Evolutionary conservation across 1,140 invertebrate genomes (phyloP), one percentile per base, ranked within the genome.

Genomic region (Brachionus rubens): DNA sequence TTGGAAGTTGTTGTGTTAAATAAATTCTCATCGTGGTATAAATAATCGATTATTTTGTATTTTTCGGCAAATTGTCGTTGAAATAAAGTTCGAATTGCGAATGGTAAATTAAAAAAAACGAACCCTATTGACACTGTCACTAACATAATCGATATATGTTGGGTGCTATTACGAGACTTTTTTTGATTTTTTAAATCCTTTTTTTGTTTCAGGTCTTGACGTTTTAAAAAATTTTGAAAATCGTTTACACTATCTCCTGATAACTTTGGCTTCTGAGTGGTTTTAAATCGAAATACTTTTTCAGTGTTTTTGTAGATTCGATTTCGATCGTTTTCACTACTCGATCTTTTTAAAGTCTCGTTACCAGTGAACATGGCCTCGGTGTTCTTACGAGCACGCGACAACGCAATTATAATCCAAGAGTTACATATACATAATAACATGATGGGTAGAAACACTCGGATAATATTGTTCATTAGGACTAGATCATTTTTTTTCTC

Each of bases 91-190:
- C 68, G 10, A 12, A 72, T 50, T 3, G 68, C 68, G 41, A 72
- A 72, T 24, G 68, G 68, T 54, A 72, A 41, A 50, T 72, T 72
- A 40, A 47, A 54, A 28, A 72, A 41, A 24, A 72, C 46, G n/a
- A 72, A 72, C 2, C 68, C 43, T 21, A 72, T 16, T 2, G 68
- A 72, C 14, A 72, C 36, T 3, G 68, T 30, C 19, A 72, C 10
- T 21, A 72, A 19, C 68, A 72, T 72, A 21, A 72, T 72, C n/a
- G 68, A 72, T 10, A 72, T 72, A 40, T 72, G 19, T 10, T 72
- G 68, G 4, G 43, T 72, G 19, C 40, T 72, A 24, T 50, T 50
- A 10, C 30, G 30, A 7, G 36, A 16, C 43, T 65, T 65, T 28
- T 24, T 65, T 36, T n/a, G 33, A 24, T 41, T 12, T 65, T 24